Conservation (phyloP, 1,140 invertebrate species). For the Aphelenchoides fujianensis region DNA sequence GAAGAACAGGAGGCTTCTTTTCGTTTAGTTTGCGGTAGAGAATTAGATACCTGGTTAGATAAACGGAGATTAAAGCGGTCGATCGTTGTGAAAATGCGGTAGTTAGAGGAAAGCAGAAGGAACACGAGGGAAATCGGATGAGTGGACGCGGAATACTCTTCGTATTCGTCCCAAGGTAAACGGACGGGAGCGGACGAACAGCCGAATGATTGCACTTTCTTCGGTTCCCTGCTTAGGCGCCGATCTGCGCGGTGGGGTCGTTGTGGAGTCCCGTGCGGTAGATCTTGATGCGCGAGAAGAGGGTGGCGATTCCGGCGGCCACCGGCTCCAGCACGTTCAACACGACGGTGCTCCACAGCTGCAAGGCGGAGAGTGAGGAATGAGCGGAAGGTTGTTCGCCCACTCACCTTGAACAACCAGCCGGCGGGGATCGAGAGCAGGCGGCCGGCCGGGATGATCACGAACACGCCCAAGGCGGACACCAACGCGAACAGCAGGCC, state of each 20-base stretch:
- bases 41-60: no score
- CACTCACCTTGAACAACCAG: conserved; percentile 44
- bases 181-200: no score
- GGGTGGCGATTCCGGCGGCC: conserved; percentile 20
- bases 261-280: conserved; percentile 36
- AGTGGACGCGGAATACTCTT: no score
- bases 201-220: no score
- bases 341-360: conserved; percentile 34
- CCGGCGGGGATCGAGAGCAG: conserved; percentile 33
- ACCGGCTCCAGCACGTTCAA: conserved; percentile 34
- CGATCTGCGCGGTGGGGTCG: conserved; percentile 30
- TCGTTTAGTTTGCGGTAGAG: no score
- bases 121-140: no score
- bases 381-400: conserved; percentile 15
- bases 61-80: no score
- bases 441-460: conserved; percentile 27
- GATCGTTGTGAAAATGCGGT: no score
- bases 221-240: conserved; percentile 36
- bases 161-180: no score
- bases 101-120: no score
- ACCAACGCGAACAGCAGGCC: conserved; percentile 38
- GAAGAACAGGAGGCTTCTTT: no score
- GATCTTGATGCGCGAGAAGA: conserved; percentile 23
- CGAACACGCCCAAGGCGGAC: conserved; percentile 30
- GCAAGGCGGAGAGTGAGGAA: conserved; percentile 34